Conservation (phyloP, 2,888 invertebrate genomes). For the Pelosia muscerda region DNA sequence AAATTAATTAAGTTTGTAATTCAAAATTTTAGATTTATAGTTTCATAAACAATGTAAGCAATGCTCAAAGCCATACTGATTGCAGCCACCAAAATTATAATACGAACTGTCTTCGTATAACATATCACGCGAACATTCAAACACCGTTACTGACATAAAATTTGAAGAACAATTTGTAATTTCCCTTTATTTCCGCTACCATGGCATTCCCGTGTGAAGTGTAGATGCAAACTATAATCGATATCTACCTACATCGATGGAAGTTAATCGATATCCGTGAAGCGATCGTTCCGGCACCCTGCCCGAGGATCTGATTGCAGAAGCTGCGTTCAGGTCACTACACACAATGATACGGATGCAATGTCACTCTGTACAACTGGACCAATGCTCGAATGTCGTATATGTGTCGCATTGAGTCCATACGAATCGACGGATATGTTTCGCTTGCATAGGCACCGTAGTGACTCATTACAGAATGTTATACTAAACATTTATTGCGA, state of each 20-base stretch:
- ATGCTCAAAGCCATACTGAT: background rate
- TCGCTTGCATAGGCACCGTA: conserved; percentile 51
- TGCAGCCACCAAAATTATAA: conserved; percentile 11
- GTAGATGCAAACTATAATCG: conserved; percentile 30
- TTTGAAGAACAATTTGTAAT: conserved; percentile 32
- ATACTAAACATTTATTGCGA: conserved; percentile 30
- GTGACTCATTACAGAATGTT: conserved; percentile 56
- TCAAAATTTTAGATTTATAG: background rate
- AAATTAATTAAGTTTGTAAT: too few species aligned
- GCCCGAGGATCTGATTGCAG: conserved; percentile 71
- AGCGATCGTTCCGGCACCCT: conserved; percentile 63
- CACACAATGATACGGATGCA: conserved; percentile 68
- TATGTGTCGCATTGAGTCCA: conserved; percentile 39
- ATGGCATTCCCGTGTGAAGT: conserved; percentile 55
- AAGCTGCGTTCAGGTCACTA: conserved; percentile 61
- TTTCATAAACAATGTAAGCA: background rate
- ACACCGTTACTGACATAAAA: conserved; percentile 42
- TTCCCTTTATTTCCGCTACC: conserved; percentile 41
- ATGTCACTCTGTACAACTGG: conserved; percentile 55
- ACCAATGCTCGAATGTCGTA: conserved; percentile 44
- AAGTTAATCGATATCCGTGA: conserved; percentile 71
- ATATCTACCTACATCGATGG: conserved; percentile 34
- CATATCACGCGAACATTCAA: conserved; percentile 37
- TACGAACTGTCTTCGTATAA: conserved; percentile 14
- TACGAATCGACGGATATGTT: conserved; percentile 54